These are phyloP conservation scores for Tholera decimalis DNA, from an alignment of 2,888 invertebrate genomes.

Conservation along the genomic window DNA sequence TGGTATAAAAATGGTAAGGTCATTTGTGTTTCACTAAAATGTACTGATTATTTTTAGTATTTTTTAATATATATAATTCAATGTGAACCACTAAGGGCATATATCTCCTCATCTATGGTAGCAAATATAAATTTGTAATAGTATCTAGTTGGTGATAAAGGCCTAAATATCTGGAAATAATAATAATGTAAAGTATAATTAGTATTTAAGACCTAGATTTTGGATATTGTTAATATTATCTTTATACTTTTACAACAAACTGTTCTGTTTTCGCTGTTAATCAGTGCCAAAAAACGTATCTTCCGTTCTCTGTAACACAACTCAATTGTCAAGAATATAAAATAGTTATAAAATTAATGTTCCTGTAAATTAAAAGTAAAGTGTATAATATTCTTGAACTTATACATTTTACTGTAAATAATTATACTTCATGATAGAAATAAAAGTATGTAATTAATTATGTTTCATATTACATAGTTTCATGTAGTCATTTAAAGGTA, in stretches of 20 bases:
- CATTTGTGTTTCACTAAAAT: constrained; percentile 88
- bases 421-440: constrained; percentile 35
- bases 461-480: constrained; percentile 40
- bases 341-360: constrained; percentile 54
- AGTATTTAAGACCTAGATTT: constrained; percentile 60
- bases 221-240: constrained; percentile 57
- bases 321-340: constrained; percentile 29
- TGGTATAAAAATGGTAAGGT: constrained; percentile 77
- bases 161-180: constrained; percentile 64
- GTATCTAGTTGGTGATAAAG: constrained; percentile 52
- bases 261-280: constrained; percentile 49
- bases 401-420: constrained; percentile 56
- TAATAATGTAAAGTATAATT: constrained; percentile 56
- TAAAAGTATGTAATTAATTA: constrained; percentile 41
- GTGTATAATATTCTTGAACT: constrained; percentile 47
- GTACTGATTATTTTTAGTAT: constrained; percentile 90
- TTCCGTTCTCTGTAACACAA: constrained; percentile 39
- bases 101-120: constrained; percentile 88
- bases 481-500: constrained; percentile 18
- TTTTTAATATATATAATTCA: constrained; percentile 85
- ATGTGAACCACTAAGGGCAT: constrained; percentile 84
- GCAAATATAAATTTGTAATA: constrained; percentile 58
- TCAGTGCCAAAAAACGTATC: constrained; percentile 60
- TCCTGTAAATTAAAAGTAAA: constrained; percentile 58
- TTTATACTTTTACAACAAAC: constrained; percentile 60